Evolutionary conservation across 2,113 vertebrate species (phyloP).

Genomic region (Ceratotherium simum): DNA sequence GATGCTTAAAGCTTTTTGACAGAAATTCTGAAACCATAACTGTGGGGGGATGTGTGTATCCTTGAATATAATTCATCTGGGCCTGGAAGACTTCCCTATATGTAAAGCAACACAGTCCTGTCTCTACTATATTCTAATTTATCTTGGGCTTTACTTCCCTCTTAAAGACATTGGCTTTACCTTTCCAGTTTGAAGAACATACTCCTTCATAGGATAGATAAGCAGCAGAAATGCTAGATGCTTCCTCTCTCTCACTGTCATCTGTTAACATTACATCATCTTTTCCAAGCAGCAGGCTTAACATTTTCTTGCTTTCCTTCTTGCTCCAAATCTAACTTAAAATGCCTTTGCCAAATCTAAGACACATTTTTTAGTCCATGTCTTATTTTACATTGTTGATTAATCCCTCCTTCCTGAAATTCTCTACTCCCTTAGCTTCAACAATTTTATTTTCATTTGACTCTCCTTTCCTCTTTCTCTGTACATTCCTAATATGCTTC

Average conservation of each 20-base stretch:
- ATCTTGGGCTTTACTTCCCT: not conserved
- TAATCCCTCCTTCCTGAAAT: not conserved
- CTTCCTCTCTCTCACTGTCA: conserved; percentile 19
- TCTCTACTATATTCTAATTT: not conserved
- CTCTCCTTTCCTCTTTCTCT: not conserved
- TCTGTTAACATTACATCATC: conserved; percentile 71
- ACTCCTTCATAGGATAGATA: not conserved
- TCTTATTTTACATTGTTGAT: not conserved
- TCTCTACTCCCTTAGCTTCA: not conserved
- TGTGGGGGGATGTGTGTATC: not conserved
- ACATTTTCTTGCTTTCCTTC: conserved; percentile 44
- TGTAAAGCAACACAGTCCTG: not conserved
- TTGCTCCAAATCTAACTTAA: conserved; percentile 42
- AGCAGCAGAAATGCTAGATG: conserved; percentile 10
- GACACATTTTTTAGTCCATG: not conserved
- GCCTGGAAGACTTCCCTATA: not conserved
- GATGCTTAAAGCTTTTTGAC: not conserved
- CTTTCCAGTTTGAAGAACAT: not conserved
- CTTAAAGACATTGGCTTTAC: not conserved
- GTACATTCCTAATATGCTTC: not conserved
- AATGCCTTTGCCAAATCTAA: conserved; percentile 45
- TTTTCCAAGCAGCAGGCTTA: conserved; percentile 11
- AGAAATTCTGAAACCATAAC: not conserved
- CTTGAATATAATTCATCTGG: not conserved
- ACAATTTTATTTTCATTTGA: conserved; percentile 3